These are phyloP conservation scores for Lichenostomus cassidix DNA, from an alignment of 2,113 vertebrate species.

Conservation along the genomic window DNA sequence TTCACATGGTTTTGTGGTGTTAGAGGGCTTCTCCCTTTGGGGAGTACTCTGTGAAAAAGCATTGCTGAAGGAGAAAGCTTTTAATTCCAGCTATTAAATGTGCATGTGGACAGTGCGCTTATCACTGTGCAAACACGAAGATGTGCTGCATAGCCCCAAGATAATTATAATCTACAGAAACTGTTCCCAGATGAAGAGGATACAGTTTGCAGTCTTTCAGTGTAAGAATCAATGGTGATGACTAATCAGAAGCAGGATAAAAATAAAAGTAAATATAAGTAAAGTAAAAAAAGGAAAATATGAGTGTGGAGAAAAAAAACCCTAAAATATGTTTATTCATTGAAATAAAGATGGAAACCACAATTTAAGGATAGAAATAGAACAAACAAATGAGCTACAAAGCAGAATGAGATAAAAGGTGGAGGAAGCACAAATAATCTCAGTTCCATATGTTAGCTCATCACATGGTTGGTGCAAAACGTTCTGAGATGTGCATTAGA, in stretches of 20 bases:
- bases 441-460: slow-evolving; percentile 44
- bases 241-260: slow-evolving; percentile 66
- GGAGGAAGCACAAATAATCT: slow-evolving; percentile 35
- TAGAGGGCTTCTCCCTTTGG: slow-evolving; percentile 1
- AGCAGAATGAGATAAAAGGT: slow-evolving; percentile 55
- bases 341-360: slow-evolving; percentile 54
- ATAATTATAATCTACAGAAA: slow-evolving; percentile 66
- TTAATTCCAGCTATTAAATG: slow-evolving; percentile 43
- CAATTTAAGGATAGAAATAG: slow-evolving; percentile 59
- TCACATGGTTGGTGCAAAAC: neutral
- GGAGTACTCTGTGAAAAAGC: slow-evolving; percentile 20
- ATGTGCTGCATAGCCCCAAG: slow-evolving; percentile 55
- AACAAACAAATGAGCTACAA: slow-evolving; percentile 52
- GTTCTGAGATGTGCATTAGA: neutral
- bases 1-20: slow-evolving; percentile 23
- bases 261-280: slow-evolving; percentile 70
- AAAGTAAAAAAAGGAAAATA: slow-evolving; percentile 41
- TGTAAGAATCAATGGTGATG: slow-evolving; percentile 64
- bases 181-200: slow-evolving; percentile 63
- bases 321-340: slow-evolving; percentile 51
- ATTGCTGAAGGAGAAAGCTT: slow-evolving; percentile 36
- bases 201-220: slow-evolving; percentile 60
- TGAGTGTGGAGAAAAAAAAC: neutral
- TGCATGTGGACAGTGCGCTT: slow-evolving; percentile 17
- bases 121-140: slow-evolving; percentile 59